Base-by-base conservation (phyloP, 1,140 invertebrate genomes). In the Parasteatoda tepidariorum region DNA sequence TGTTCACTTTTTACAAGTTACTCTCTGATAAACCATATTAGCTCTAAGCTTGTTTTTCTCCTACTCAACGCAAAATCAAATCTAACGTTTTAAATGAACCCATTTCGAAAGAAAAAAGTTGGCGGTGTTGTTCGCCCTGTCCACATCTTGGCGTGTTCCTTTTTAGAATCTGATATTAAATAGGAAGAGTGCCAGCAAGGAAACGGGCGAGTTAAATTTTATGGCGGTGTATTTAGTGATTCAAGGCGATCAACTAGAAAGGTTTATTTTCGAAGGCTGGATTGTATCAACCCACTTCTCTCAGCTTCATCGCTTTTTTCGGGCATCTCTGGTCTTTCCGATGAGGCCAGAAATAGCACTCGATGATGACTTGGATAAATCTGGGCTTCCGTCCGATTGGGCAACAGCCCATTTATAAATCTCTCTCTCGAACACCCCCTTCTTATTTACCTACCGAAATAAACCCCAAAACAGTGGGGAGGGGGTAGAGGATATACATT, bases 251-350 rank as follows among this genome's bases (percentile, higher is more conserved):
- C 62, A 67, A n/a, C 76, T 55, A 34, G 41, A 41, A n/a, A 38
- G 76, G 76, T 79, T 79, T 79, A 79, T 79, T 79, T 79, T 79
- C 76, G 76, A 79, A 79, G 76, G 64, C 76, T 79, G 76, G 76
- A 67, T 79, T 79, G 76, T 79, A 79, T 79, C 76, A 79, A 64
- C 62, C 76, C 66, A 66, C 62, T 68, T 67, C 64, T 34, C 30
- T 26, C 41, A n/a, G 22, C 73, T 28, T 31, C 74, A 78, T 78
- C 59, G 73, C 73, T 79, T 79, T 79, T 79, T 79, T 79, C 76
- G 76, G 76, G 76, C 73, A 76, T 76, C 31, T 34, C 41, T 61
- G 26, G 59, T 66, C 26, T 5, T 61, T 30, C 31, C 9, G 55
- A 30, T 18, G 62, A 22, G 28, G 24, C 76, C 76, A 33, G 64